Evolutionary conservation across 2,888 invertebrate species (phyloP).

Genomic region (Hypsopygia costalis): DNA sequence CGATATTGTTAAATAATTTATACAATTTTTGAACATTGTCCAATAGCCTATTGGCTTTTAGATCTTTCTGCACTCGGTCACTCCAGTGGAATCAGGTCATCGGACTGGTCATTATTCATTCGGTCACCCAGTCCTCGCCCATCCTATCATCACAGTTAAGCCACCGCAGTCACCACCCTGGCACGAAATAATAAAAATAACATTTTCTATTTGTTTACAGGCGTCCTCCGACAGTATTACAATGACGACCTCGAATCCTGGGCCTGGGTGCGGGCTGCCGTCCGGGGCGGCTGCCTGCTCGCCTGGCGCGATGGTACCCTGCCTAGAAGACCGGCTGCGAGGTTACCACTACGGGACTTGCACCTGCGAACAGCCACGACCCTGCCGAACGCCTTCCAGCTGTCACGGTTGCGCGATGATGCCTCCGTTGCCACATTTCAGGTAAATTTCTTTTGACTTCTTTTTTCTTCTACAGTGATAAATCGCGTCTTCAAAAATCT

Average conservation of each 20-base stretch:
- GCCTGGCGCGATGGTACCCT: constrained; percentile 74
- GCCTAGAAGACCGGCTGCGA: constrained; percentile 61
- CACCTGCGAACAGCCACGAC: constrained; percentile 56
- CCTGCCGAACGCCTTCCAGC: constrained; percentile 69
- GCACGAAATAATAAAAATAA: too few species aligned
- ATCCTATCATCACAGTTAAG: too few species aligned
- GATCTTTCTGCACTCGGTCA: too few species aligned
- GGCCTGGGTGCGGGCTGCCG: constrained; percentile 72
- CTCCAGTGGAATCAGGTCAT: too few species aligned
- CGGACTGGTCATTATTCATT: too few species aligned
- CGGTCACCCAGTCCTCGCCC: too few species aligned
- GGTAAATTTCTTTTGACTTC: constrained; percentile 36
- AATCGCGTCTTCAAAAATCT: too few species aligned
- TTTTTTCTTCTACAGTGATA: too few species aligned
- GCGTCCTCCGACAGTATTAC: constrained; percentile 71
- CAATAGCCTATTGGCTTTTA: too few species aligned
- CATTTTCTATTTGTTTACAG: constrained; percentile 42
- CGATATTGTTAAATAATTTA: too few species aligned
- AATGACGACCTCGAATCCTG: constrained; percentile 59
- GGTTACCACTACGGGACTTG: constrained; percentile 61
- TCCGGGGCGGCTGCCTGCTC: constrained; percentile 61
- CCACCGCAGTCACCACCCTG: too few species aligned
- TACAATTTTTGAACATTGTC: too few species aligned
- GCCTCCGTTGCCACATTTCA: constrained; percentile 73
- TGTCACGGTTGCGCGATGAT: constrained; percentile 69